Evolutionary conservation across 2,797 vertebrate genomes (phyloP).

Genomic region (Xyrichtys novacula): DNA sequence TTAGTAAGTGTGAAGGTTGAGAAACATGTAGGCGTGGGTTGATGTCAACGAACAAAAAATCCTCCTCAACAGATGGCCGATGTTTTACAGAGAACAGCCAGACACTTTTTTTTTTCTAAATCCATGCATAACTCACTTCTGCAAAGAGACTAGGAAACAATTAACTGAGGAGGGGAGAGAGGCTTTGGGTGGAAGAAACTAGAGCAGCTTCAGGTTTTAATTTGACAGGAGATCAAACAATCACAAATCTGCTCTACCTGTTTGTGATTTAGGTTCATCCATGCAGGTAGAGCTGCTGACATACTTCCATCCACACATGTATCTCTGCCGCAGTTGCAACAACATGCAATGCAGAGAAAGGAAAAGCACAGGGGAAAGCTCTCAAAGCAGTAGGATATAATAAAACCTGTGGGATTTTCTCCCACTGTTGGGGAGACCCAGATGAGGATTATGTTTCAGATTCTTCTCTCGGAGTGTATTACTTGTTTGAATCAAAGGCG

Average conservation of each 20-base stretch:
- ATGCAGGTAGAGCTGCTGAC: slow-evolving; percentile 5
- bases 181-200: background rate
- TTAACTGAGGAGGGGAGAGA: background rate
- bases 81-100: slow-evolving; percentile 31
- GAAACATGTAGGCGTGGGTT: slow-evolving; percentile 57
- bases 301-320: background rate
- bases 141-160: slow-evolving; percentile 1
- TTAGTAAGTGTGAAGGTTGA: slow-evolving; percentile 58
- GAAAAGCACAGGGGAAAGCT: slow-evolving; percentile 17
- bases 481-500: slow-evolving; percentile 10
- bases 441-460: slow-evolving; percentile 34
- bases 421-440: slow-evolving; percentile 7
- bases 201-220: too few relatives aligned
- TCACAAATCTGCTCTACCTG: background rate
- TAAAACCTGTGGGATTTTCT: slow-evolving; percentile 30
- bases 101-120: slow-evolving; percentile 2
- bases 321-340: slow-evolving; percentile 7
- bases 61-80: slow-evolving; percentile 65
- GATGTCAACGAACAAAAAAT: slow-evolving; percentile 39
- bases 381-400: slow-evolving; percentile 18
- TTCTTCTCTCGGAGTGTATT: slow-evolving; percentile 15
- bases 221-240: slow-evolving; percentile 20
- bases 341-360: slow-evolving; percentile 12
- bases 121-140: slow-evolving; percentile 4
- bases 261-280: slow-evolving; percentile 5